Evolutionary conservation across 23 tunicate species (phyloP), one percentile per base, ranked within the genome.

Genomic region (Halocynthia roretzi): DNA sequence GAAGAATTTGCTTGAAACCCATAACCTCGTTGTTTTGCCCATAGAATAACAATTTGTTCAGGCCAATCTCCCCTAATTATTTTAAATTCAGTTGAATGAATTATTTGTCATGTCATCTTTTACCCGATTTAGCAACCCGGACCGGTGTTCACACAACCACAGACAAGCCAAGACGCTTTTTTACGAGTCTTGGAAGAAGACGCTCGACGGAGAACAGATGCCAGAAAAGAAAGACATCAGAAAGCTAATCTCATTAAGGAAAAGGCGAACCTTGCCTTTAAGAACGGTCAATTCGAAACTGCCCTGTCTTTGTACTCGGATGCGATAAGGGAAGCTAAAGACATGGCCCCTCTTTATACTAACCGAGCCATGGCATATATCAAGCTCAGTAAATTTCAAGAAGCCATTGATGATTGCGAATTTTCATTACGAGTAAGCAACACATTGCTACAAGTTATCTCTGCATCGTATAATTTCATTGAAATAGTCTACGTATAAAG

Each of bases 321-420:
- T 52, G 98, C 92, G 8, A 92, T 82, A 52, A 52, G 53, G 6
- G 51, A 77, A 7, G 90, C 91, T 0, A 92, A 83, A 67, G 98
- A 92, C 56, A 56, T 86, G 17, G 54, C 87, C 54, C 75, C 90
- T 14, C 69, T 92, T 54, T 92, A 92, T 80, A 92, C 98, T 9
- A 92, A 92, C 72, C 76, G 98, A 20, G 98, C 98, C 8, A 78
- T 90, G 51, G 72, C 92, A 20, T 77, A 72, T 67, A 62, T 92
- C 8, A 83, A 92, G 68, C 57, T 86, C 19, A 77, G 67, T 15
- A 31, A 78, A 72, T 92, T 60, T 75, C 70, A 92, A 31, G 80
- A 82, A 12, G 92, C 92, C 10, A 79, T 92, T 31, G 82, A 57
- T 67, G 98, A 92, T 63, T 92, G 98, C 66, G 93, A 92, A 64